Evolutionary conservation across 2,113 vertebrate species (phyloP), one percentile per base, ranked within the genome.

Genomic region (Nycticebus coucang): DNA sequence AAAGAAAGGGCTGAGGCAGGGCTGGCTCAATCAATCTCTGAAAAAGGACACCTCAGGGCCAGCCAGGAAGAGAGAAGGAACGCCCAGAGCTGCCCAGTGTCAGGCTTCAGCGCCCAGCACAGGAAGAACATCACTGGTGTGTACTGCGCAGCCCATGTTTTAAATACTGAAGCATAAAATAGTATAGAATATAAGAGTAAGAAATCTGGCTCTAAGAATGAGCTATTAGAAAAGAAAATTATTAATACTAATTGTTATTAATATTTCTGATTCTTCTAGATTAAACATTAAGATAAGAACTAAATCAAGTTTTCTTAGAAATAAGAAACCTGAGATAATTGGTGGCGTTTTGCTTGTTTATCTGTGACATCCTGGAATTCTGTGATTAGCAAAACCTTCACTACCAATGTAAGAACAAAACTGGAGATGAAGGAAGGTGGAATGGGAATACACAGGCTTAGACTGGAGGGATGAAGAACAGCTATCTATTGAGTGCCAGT

Each of bases 291-390:
- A 72, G 45, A 28, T 5, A 94, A 79, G 21, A 85, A 80, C 24
- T 77, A 91, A 96, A 81, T 88, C 78, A 83, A 72, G 3, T 72
- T 87, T 60, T 95, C 41, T 60, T 66, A 45, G 59, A 85, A 41
- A 71, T 28, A 53, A 91, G 77, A 79, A 81, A 78, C 72, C 59
- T 75, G 35, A 33, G 62, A n/a, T 75, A 28, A 93, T 21, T 37
- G 71, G 45, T 24, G 41, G 62, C 37, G 28, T 78, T 59, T 77
- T 53, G 64, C 50, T 41, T 89, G 81, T 17, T 91, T 74, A 41
- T 82, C 1, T 21, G 69, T 86, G 75, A 72, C 66, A 57, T 35
- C 41, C 72, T 95, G n/a, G 35, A 68, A 62, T 66, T 79, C 84
- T 95, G 77, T 71, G 41, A 71, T 17, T 45, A 19, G 91, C 37